Evolutionary conservation across 2,113 vertebrate species (phyloP).

Genomic region (Pelecanus crispus): DNA sequence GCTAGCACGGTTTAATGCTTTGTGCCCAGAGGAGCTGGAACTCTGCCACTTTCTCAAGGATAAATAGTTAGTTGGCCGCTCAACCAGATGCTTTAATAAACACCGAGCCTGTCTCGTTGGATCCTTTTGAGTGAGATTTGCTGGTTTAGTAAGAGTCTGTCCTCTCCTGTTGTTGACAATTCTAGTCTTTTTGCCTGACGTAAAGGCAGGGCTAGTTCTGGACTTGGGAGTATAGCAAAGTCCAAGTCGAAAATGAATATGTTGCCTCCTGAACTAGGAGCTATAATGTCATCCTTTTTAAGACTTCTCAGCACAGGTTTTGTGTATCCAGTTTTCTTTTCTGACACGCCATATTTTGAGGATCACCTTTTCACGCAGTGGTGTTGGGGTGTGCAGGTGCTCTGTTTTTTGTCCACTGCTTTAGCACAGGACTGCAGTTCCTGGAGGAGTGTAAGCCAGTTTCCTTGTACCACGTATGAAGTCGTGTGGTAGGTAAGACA

Average conservation of each 20-base stretch:
- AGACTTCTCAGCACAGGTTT: not conserved
- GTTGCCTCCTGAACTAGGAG: not conserved
- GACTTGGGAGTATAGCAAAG: not conserved
- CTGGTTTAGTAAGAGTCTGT: not conserved
- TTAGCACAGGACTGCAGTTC: not conserved
- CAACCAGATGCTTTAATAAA: not conserved
- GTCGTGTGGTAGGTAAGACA: not conserved
- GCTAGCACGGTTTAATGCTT: not conserved
- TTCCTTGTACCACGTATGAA: not conserved
- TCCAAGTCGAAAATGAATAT: not conserved
- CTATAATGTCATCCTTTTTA: not conserved
- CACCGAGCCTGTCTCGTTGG: not conserved
- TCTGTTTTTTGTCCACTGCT: not conserved
- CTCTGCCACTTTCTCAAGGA: not conserved
- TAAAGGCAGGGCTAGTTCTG: not conserved
- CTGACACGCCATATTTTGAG: fast-evolving
- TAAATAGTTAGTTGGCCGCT: not conserved
- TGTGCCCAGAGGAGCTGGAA: not conserved
- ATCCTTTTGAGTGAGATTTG: not conserved
- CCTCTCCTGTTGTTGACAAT: not conserved
- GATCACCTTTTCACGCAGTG: not conserved
- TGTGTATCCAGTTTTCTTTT: not conserved
- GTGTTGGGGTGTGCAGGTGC: fast-evolving
- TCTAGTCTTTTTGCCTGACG: fast-evolving
- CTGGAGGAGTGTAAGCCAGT: not conserved